Evolutionary conservation across 2,797 vertebrate species (phyloP).

Genomic region (Zalophus californianus): DNA sequence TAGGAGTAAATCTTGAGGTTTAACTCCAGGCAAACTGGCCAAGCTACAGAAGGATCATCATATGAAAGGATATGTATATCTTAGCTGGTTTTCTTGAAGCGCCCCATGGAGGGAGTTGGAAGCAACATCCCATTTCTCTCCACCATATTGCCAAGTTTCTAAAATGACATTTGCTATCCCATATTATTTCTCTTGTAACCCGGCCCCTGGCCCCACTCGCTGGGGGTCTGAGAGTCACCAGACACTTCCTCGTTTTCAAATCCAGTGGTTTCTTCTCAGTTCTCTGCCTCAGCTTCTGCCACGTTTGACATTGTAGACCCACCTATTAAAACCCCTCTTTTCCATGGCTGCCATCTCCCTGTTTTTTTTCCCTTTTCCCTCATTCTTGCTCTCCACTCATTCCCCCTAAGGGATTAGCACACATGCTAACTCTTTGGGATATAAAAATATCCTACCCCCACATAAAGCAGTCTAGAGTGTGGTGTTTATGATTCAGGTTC

Average conservation of each 20-base stretch:
- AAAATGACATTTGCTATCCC: background rate
- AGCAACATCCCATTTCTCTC: background rate
- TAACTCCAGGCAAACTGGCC: conserved; percentile 53
- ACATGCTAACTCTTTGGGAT: background rate
- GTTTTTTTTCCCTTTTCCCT: background rate
- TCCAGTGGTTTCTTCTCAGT: background rate
- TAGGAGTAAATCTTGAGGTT: conserved; percentile 68
- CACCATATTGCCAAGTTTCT: background rate
- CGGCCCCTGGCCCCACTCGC: background rate
- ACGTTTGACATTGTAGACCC: background rate
- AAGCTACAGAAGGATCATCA: conserved; percentile 49
- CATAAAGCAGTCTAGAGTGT: background rate
- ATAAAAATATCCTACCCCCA: background rate
- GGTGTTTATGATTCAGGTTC: background rate
- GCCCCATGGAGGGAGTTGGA: background rate
- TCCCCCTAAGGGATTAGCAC: background rate
- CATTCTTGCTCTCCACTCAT: background rate
- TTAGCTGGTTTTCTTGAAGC: background rate
- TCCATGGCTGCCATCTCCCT: background rate
- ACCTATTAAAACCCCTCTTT: background rate
- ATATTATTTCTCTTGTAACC: background rate
- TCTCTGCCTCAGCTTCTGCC: background rate
- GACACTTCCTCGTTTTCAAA: background rate
- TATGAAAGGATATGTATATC: background rate
- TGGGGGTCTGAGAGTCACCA: background rate